Conservation (phyloP, 2,113 vertebrate genomes). For the Pygoscelis adeliae region DNA sequence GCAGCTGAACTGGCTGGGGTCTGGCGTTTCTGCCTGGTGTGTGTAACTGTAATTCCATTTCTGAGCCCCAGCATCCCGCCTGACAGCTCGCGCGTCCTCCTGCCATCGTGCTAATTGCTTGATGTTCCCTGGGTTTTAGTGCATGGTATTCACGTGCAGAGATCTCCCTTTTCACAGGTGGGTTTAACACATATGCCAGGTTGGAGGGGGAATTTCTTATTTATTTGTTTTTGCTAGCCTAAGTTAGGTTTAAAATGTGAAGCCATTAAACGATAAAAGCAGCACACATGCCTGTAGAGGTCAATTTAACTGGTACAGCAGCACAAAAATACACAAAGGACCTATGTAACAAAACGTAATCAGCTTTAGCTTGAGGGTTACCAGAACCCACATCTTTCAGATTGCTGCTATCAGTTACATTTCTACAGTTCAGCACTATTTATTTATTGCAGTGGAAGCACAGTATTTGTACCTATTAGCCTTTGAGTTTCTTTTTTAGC, state of each 20-base stretch:
- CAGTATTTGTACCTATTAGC: conserved; percentile 72
- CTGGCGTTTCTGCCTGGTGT: neutral
- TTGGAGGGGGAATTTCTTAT: neutral
- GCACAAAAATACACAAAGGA: conserved; percentile 73
- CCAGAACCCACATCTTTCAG: conserved; percentile 67
- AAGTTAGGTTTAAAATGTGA: conserved; percentile 55
- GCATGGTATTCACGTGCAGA: neutral
- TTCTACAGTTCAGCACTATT: conserved; percentile 65
- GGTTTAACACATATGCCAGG: neutral
- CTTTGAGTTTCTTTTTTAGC: conserved; percentile 62
- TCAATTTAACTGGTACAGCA: conserved; percentile 71
- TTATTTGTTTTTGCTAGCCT: neutral
- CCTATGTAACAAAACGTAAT: conserved; percentile 66
- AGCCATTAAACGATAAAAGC: conserved; percentile 65
- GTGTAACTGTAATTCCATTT: neutral
- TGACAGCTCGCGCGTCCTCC: neutral
- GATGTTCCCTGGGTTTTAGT: neutral
- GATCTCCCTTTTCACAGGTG: neutral
- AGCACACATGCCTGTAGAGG: conserved; percentile 52
- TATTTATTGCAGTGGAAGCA: conserved; percentile 65
- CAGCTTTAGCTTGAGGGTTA: conserved; percentile 71
- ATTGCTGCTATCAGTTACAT: conserved; percentile 42
- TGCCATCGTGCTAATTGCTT: neutral
- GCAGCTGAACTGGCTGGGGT: neutral
- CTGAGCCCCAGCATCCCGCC: neutral